Conservation (phyloP, 35 echinoderm and acorn worm species). For the Lytechinus variegatus region DNA sequence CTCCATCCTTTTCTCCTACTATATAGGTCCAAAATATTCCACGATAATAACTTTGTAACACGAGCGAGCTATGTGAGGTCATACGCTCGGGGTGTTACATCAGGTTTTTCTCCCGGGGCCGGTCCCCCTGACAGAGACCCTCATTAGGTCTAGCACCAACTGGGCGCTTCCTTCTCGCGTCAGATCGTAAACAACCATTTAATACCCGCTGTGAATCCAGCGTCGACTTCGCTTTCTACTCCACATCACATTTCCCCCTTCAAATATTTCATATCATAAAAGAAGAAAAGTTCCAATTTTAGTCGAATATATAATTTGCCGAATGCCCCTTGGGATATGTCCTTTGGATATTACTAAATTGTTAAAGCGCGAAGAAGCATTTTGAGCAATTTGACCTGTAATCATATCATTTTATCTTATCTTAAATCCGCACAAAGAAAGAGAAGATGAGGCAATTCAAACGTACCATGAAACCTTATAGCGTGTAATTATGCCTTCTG, state of each 20-base stretch:
- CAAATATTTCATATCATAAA: neutral
- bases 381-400: neutral
- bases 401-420: neutral
- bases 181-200: slow-evolving; percentile 48
- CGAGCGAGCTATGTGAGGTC: slow-evolving; percentile 6
- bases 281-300: neutral
- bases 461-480: neutral
- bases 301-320: neutral
- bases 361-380: neutral
- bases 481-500: too few species aligned
- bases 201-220: slow-evolving; percentile 30
- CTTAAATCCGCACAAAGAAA: neutral
- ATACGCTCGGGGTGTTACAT: neutral
- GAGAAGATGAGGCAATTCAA: neutral
- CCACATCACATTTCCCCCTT: neutral
- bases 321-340: neutral
- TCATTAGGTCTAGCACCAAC: slow-evolving; percentile 51
- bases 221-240: neutral
- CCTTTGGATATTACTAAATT: neutral
- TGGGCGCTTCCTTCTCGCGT: slow-evolving; percentile 33
- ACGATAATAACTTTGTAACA: neutral
- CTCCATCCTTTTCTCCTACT: neutral
- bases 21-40: neutral
- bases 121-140: slow-evolving; percentile 37
- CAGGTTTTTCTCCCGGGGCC: neutral